Evolutionary conservation across 2,113 vertebrate genomes (phyloP).

Genomic region (Phaetusa simplex): DNA sequence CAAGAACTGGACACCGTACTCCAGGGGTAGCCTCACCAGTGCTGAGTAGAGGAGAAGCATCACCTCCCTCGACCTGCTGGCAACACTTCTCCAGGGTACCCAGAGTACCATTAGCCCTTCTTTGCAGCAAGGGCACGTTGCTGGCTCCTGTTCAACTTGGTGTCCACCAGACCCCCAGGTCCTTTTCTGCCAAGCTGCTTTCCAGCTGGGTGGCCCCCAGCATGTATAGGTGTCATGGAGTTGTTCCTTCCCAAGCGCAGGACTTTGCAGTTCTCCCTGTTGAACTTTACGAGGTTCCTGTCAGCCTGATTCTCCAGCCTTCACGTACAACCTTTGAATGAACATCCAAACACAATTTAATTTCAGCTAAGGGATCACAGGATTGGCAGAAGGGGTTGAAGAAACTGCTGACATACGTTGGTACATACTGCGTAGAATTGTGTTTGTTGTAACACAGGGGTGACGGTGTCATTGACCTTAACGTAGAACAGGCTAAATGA

Average conservation of each 20-base stretch:
- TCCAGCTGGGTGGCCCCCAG: not conserved
- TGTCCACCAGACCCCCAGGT: not conserved
- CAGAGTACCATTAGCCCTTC: not conserved
- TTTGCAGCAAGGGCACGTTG: not conserved
- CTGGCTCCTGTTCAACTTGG: not conserved
- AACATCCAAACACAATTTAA: conserved; percentile 1
- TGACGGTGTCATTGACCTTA: not conserved
- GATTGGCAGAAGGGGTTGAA: not conserved
- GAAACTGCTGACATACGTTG: not conserved
- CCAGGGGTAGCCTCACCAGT: not conserved
- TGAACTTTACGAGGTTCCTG: not conserved
- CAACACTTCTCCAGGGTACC: not conserved
- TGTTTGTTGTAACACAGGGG: not conserved
- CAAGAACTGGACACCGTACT: not conserved
- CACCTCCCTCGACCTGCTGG: not conserved
- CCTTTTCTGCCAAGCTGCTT: not conserved
- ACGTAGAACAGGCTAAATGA: not conserved
- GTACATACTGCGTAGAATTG: not conserved
- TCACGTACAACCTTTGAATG: not conserved
- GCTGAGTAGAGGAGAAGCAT: not conserved
- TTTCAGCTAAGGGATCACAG: not conserved
- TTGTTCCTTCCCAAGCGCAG: not conserved
- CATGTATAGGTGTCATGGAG: not conserved
- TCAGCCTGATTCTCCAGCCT: not conserved
- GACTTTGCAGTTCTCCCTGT: not conserved